Percentiles rank a stretch among this genome's conserved stretches.
Evolutionary conservation across 1,140 invertebrate species (phyloP).

Genomic region (Octopus sinensis): DNA sequence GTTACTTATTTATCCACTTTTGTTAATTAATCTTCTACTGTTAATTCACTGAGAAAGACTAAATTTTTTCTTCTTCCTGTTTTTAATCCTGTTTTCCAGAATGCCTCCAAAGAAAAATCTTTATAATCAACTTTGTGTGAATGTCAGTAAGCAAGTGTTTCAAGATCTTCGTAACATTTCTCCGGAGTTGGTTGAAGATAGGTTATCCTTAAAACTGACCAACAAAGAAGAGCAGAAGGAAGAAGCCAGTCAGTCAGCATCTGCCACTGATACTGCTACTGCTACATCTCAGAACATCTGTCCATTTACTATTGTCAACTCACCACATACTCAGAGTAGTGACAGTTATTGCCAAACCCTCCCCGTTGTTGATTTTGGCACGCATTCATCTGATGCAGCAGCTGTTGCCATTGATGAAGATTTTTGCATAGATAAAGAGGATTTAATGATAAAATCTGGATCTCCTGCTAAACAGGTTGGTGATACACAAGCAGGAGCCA

Average conservation of each 20-base stretch:
- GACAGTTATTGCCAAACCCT: neutral
- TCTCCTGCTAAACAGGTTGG: slow-evolving; percentile 1
- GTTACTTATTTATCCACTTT: too few species aligned
- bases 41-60: too few species aligned
- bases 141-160: neutral
- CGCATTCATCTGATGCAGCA: neutral
- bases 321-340: neutral
- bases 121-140: neutral
- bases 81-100: neutral
- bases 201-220: neutral
- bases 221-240: neutral
- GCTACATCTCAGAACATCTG: neutral
- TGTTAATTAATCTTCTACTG: too few species aligned
- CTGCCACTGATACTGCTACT: neutral
- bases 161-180: neutral
- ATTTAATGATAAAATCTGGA: neutral
- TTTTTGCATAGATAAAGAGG: neutral
- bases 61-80: too few species aligned
- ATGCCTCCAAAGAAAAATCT: slow-evolving; percentile 1
- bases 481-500: neutral
- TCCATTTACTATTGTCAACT: neutral
- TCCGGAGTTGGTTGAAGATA: neutral
- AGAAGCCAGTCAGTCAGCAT: neutral
- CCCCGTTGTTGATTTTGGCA: neutral
- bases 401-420: neutral